Base-by-base conservation (phyloP, 2,888 invertebrate genomes). In the Mythimna pallens region DNA sequence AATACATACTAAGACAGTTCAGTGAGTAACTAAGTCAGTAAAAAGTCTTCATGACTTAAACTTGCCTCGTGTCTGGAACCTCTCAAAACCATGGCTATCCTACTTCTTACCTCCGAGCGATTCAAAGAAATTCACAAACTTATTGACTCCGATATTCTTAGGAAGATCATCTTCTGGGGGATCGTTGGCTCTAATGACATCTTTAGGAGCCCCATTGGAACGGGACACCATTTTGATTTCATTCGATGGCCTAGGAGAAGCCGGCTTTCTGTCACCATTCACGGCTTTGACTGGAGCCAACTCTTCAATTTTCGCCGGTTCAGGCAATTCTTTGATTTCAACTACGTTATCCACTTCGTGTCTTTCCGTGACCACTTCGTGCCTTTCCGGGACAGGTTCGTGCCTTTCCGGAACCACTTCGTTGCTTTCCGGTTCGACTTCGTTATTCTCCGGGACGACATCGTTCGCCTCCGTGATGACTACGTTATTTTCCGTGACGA, bases 121-220 rank as follows among this genome's bases (percentile, higher is more conserved):
- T 80, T 96, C 96, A 68, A 96, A 96, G 89, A 96, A 96, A 81
- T 95, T 96, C 0, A 96, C 96, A 75, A 96, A 96, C 76, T 95
- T 96, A 76, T 96, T 96, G 0, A 96, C 96, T 0, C 96, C 96
- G 82, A 96, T 96, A 55, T 96, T 96, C 66, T 96, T 96, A 3
- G 96, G 96, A 12, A 96, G 79, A 83, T 96, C 96, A 34, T 96
- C 96, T 84, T 96, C 96, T 0, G 96, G 96, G 0, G 96, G 96
- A 57, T 96, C 96, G 54, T 95, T 96, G 0, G 96, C 96, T 50
- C 96, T 90, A 5, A 96, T 95, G 0, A 96, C 95, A 22, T 96
- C 96, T 78, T 92, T 94, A 0, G 96, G 93, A 0, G 87, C 89
- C 0, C 94, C 93, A 67, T 94, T 95, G 1, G 89, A 84, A 17